Percentiles rank a stretch among this genome's conserved stretches.
Evolutionary conservation across 2,113 vertebrate genomes (phyloP).

Genomic region (Egretta garzetta): DNA sequence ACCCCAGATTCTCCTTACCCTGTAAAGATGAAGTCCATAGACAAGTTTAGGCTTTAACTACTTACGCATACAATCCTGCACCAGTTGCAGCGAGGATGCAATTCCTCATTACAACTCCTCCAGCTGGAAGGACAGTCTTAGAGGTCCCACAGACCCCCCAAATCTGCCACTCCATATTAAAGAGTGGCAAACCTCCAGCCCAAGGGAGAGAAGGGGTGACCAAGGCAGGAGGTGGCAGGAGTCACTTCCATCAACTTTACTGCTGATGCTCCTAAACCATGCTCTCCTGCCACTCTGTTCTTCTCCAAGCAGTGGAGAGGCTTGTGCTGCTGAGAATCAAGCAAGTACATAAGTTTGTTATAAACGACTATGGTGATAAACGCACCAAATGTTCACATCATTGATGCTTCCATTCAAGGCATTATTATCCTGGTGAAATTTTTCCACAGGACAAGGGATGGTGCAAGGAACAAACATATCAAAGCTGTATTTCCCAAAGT

Average conservation of each 20-base stretch:
- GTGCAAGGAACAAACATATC: background rate
- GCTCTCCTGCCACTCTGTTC: fast-evolving
- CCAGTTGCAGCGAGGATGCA: background rate
- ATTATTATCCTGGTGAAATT: background rate
- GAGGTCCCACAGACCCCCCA: background rate
- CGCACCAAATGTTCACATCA: background rate
- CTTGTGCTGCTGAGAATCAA: background rate
- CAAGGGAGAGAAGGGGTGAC: background rate
- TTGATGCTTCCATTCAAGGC: background rate
- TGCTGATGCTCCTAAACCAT: background rate
- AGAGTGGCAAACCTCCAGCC: background rate
- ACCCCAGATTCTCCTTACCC: background rate
- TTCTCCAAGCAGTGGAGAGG: background rate
- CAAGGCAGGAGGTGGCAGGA: background rate
- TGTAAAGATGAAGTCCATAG: background rate
- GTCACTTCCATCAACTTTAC: background rate
- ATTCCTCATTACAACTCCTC: background rate
- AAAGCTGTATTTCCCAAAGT: background rate
- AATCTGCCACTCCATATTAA: background rate
- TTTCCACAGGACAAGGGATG: background rate
- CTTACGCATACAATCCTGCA: background rate
- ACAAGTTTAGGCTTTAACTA: background rate
- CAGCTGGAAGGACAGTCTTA: background rate
- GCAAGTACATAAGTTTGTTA: background rate
- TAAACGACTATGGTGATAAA: background rate